Base-by-base conservation (phyloP, 1,140 invertebrate species). In the Bombus fervidus region DNA sequence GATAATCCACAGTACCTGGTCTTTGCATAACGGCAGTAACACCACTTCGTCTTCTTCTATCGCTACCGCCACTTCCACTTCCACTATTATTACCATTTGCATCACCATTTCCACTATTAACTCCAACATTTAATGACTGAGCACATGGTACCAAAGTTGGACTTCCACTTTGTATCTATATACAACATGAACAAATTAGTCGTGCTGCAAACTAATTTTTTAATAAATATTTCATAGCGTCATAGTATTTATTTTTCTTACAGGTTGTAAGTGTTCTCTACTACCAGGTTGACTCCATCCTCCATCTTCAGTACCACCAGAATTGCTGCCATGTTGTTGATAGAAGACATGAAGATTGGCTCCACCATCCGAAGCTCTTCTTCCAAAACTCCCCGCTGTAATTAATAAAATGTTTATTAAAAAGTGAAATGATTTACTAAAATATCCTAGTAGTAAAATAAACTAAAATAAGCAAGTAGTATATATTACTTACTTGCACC, bases 341-440 rank as follows among this genome's bases (percentile, higher is more conserved):
- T 97, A 97, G 91, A 96, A 97, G 91, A 97, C 97, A 87, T 98
- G 97, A 62, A 99, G 96, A 96, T 99, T 99, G 68, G 98, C 98
- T 77, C 99, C 98, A 90, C 99, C 99, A 96, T 99, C 99, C 12
- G 98, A 99, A 74, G 99, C 99, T 91, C 99, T 96, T 79, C 99
- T 96, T 68, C 98, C 98, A 95, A 99, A 98, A 73, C 97, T 97
- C 86, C 97, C 97, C 89, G 96, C 97, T 97, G 89, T 41, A 93
- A 91, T 83, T 12, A 68, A 31, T 37, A 3, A 81, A 59, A 78
- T 66, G 47, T 71, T 57, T 28, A 85, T 80, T 71, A 59, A 39
- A 43, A 59, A 53, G 9, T 0, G 8, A 53, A 18, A 78, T 31
- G 81, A 87, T 71, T 9, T 6, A 64, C 39, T 79, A 31, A 83